phyloP scores from a whole-genome alignment of 2,888 invertebrate genomes.

The Eugnorisma glareosa region DNA sequence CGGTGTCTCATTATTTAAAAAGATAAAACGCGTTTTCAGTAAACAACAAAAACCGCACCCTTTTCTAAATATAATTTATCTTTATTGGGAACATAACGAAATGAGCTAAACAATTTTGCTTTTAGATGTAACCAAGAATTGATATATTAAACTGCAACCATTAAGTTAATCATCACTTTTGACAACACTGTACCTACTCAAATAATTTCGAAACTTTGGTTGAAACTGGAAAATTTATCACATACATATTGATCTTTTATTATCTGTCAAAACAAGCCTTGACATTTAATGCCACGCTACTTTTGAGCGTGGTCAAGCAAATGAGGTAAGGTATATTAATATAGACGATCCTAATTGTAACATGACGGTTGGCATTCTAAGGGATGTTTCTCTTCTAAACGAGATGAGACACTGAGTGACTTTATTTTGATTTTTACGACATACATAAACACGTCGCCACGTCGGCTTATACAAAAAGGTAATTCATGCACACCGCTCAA shows the following conservation, averaged over 20 bases:
- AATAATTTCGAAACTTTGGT: no score
- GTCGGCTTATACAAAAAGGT: neutral
- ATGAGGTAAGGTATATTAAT: neutral
- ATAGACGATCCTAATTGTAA: neutral
- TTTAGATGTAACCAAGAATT: neutral
- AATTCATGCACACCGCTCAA: neutral
- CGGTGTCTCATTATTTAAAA: neutral
- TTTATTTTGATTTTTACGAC: neutral
- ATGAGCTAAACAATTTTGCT: neutral
- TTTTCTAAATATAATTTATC: neutral
- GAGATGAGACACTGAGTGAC: neutral
- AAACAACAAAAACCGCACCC: neutral
- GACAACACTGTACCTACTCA: neutral
- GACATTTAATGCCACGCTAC: neutral
- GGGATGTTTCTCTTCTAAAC: neutral
- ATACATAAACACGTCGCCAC: neutral
- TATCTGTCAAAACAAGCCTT: neutral
- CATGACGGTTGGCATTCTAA: neutral
- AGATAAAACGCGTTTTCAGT: neutral
- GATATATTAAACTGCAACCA: neutral
- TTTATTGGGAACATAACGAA: neutral
- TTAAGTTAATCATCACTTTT: neutral
- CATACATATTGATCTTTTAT: neutral
- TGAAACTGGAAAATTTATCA: neutral
- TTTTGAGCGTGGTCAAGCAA: neutral